Evolutionary conservation across 1,140 invertebrate species (phyloP), one percentile per base, ranked within the genome.

Genomic region (Zaprionus davidi): DNA sequence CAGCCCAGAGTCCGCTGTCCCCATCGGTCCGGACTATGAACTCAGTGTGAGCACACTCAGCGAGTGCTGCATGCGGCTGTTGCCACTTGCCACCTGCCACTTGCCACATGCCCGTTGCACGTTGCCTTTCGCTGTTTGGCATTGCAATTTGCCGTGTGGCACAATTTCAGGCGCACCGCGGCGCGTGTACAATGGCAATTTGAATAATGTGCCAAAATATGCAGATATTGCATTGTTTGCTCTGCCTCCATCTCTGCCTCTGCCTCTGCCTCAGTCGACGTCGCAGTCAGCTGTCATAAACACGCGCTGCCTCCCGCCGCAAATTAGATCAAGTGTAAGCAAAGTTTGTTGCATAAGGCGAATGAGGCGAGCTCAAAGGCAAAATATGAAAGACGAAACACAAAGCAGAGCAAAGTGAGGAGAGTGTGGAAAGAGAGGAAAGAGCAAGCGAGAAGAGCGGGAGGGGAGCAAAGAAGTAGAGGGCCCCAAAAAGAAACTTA

Each of bases 181-280:
- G 70, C 81, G 86, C 85, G 79, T 90, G 85, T 86, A 90, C 85
- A 90, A 85, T 80, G 79, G 82, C 85, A 90, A 90, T 85, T 90
- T 85, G 82, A 90, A 88, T 84, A 88, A 88, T 90, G 79, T 90
- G 85, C 85, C 82, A 82, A 88, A 88, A 81, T 85, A 74, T 88
- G 85, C 85, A 82, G 85, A 88, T 72, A 77, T 88, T 90, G 79
- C 72, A 90, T 84, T 88, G 84, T 88, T 88, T 81, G 64, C 74
- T 28, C 17, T 17, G 24, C 44, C 24, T n/a, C n/a, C n/a, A n/a
- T n/a, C n/a, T n/a, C n/a, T n/a, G n/a, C n/a, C n/a, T 6, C 26
- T 22, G 6, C 58, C 20, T 9, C 26, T 5, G 6, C 2, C 41
- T 6, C 59, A 76, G 63, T 59, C 57, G 57, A 63, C 36, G 36